Evolutionary conservation across 2,888 invertebrate genomes (phyloP).

Genomic region (Stenoptilia bipunctidactyla): DNA sequence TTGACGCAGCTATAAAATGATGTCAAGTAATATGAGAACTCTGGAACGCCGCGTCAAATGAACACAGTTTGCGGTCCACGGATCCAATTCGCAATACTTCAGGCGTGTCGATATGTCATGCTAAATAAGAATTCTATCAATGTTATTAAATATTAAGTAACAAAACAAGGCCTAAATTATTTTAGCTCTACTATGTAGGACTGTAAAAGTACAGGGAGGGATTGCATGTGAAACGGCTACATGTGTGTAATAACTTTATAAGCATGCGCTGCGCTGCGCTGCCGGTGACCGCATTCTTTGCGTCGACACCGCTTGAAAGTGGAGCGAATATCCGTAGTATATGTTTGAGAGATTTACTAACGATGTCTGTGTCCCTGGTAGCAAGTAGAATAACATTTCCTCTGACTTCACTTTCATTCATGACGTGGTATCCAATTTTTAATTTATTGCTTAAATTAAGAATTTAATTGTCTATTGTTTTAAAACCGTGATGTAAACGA

Average conservation of each 20-base stretch:
- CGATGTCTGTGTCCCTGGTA: slow-evolving; percentile 8
- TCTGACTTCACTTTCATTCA: neutral
- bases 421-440: neutral
- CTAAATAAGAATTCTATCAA: too few relatives aligned
- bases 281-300: slow-evolving; percentile 55
- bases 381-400: neutral
- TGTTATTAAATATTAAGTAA: too few relatives aligned
- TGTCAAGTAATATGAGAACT: slow-evolving; percentile 39
- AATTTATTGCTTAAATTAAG: neutral
- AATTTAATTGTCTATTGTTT: slow-evolving; percentile 11
- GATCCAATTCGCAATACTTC: slow-evolving; percentile 28
- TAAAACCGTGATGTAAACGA: slow-evolving; percentile 8
- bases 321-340: slow-evolving; percentile 45
- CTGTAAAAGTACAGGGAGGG: slow-evolving; percentile 23
- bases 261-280: slow-evolving; percentile 15
- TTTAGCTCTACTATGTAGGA: too few relatives aligned
- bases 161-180: too few relatives aligned
- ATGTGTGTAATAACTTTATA: slow-evolving; percentile 25
- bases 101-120: slow-evolving; percentile 10
- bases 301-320: slow-evolving; percentile 41
- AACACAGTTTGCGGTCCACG: slow-evolving; percentile 36
- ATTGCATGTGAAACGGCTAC: too few relatives aligned
- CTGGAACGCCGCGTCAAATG: slow-evolving; percentile 27
- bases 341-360: slow-evolving; percentile 34
- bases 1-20: slow-evolving; percentile 23